Base-by-base conservation (phyloP, 2,797 vertebrate genomes). In the Coilia nasus region DNA sequence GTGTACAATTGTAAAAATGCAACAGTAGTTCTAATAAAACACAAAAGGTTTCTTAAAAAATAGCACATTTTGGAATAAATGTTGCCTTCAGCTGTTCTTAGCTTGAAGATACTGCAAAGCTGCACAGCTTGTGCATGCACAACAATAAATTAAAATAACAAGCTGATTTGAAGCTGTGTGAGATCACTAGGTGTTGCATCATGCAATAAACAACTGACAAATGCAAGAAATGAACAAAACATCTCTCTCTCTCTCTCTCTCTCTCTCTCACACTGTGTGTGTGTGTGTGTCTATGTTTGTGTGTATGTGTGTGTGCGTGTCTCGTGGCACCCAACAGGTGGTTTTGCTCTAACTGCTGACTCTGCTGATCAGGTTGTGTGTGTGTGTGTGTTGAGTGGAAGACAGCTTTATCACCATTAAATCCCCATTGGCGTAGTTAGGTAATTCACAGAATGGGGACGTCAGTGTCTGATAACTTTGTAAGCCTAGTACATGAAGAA, bases 381-480 rank as follows among this genome's bases (percentile, higher is more conserved):
- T 71, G 14, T 78, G 31, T 21, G 15, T 78, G 15, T 54, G 50
- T 54, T 54, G 7, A 54, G 50, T 54, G 50, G 2, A 54, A 54
- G 50, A 54, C 50, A 14, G 50, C 50, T 3, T 54, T 7, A 54
- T 54, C 50, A 54, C 50, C 15, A 35, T 35, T 17, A 78, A 19
- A 78, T 84, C 89, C 82, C 62, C 57, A 10, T 2, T 86, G 81
- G 89, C 67, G 92, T 41, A 90, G 67, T 35, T 35, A 91, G 90
- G 91, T 92, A 89, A 93, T 90, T 92, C 91, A 93, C 90, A 89
- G 21, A 85, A 89, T 84, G 91, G 92, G 93, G 92, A 95, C 95
- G 96, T 96, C 95, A 95, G 93, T 93, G 91, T 90, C 91, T 91
- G 92, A 91, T 94, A 94, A 95, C 95, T 94, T 75, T 83, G 25